These are phyloP conservation scores for Acanthosepion esculentum DNA, from an alignment of 2,888 invertebrate species.

Conservation along the genomic window DNA sequence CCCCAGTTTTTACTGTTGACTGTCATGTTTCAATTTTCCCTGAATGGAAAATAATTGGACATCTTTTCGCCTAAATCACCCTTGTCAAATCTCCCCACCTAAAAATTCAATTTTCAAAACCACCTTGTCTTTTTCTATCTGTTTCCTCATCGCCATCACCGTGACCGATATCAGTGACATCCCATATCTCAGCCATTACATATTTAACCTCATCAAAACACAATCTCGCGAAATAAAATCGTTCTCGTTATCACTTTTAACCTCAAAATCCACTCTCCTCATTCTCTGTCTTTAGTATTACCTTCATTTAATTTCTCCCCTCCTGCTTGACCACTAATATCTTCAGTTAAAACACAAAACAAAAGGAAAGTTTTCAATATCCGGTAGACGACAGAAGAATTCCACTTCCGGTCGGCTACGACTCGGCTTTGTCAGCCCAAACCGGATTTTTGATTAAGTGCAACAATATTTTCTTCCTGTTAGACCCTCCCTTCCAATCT, in stretches of 20 bases:
- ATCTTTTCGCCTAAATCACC: background rate
- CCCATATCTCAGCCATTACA: constrained; percentile 20
- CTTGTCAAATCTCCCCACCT: background rate
- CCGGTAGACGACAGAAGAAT: background rate
- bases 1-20: background rate
- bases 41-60: background rate
- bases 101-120: background rate
- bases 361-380: constrained; percentile 33
- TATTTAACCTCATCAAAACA: constrained; percentile 15
- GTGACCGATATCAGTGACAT: background rate
- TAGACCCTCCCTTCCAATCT: background rate
- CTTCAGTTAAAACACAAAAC: background rate
- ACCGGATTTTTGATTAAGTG: constrained; percentile 4
- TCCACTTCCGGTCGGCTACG: background rate
- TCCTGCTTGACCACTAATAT: background rate
- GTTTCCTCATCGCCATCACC: background rate
- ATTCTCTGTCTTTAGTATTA: background rate
- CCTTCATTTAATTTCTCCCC: background rate
- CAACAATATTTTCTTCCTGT: background rate
- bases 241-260: background rate
- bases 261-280: background rate
- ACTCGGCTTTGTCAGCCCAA: background rate
- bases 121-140: background rate
- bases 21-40: background rate
- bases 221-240: background rate